These are phyloP conservation scores for Neodontobutis hainanensis DNA, from an alignment of 2,113 vertebrate genomes.

Conservation along the genomic window DNA sequence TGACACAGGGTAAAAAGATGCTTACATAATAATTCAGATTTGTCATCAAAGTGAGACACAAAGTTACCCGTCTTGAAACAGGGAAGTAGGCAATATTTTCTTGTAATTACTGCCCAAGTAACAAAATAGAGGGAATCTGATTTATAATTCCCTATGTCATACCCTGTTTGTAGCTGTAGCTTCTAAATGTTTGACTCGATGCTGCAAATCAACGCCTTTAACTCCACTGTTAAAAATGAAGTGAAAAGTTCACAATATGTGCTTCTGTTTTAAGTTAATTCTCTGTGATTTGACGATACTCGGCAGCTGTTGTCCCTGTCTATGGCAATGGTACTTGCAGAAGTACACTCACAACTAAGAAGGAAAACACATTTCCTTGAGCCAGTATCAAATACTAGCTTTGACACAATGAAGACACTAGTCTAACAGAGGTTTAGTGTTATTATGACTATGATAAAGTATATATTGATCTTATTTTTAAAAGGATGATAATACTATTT, in stretches of 20 bases:
- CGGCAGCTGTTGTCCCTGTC: slow-evolving; percentile 43
- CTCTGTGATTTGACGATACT: slow-evolving; percentile 33
- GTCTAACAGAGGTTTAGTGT: slow-evolving; percentile 15
- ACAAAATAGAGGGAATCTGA: slow-evolving; percentile 34
- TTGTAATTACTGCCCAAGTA: slow-evolving; percentile 24
- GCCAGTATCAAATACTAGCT: slow-evolving; percentile 18
- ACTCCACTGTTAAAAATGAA: slow-evolving; percentile 32
- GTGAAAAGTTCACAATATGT: slow-evolving; percentile 40
- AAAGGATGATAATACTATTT: slow-evolving; percentile 19
- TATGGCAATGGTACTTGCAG: slow-evolving; percentile 33
- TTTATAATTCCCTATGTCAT: slow-evolving; percentile 25
- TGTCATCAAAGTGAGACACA: slow-evolving; percentile 46
- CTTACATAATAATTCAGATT: slow-evolving; percentile 37
- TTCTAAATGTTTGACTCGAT: slow-evolving; percentile 39
- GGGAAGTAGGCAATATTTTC: slow-evolving; percentile 40
- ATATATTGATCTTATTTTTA: slow-evolving; percentile 14
- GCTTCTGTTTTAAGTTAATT: slow-evolving; percentile 40
- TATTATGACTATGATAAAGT: slow-evolving; percentile 16
- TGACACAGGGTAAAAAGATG: slow-evolving; percentile 52
- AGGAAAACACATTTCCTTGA: slow-evolving; percentile 20
- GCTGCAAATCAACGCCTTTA: slow-evolving; percentile 48
- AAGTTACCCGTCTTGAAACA: slow-evolving; percentile 40
- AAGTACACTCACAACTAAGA: slow-evolving; percentile 30
- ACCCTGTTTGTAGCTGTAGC: slow-evolving; percentile 21
- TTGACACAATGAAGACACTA: slow-evolving; percentile 10